Base-by-base conservation (phyloP, 2,113 vertebrate species). In the Polypterus bichir region DNA sequence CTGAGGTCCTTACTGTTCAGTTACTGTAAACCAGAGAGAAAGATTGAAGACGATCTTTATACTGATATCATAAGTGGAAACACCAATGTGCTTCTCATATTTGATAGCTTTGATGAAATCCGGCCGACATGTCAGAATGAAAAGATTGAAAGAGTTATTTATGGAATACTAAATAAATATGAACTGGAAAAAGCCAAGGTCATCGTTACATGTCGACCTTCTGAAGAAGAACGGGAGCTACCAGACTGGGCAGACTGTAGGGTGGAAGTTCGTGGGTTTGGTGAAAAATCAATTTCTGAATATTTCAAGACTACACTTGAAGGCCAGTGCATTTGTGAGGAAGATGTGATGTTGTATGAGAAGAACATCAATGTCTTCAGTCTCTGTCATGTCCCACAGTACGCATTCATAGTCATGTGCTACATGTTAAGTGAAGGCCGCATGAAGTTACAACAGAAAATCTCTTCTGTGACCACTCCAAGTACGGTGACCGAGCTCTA, bases 331-430 rank as follows among this genome's bases (percentile, higher is more conserved):
- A 47, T 56, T 44, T 3, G 60, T 27, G 9, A 59, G 49, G 68
- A 54, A 9, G 27, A 27, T 27, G 27, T 27, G 27, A 27, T 27
- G 27, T 27, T 27, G 27, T 27, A 27, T 27, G 27, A 49, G 51
- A 67, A 66, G 10, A 70, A 73, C 49, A 54, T 62, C n/a, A 66
- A 69, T 44, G 63, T 73, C 49, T 49, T 70, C 54, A 73, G 64
- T 60, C 71, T 73, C 27, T 70, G 71, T 5, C 66, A 73, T 49
- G 69, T 70, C 4, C 71, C 71, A 4, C 9, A 70, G 60, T 70
- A 73, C 62, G 71, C 66, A 1, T 63, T 63, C 9, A 68, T 73
- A 62, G 52, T 68, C 27, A 59, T 49, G 7, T 44, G 5, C 48
- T 70, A 44, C 5, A 44, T 71, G 8, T 27, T 5, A 2, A 68